Percentiles rank a stretch among this genome's conserved stretches.
phyloP scores from a whole-genome alignment of 2,888 invertebrate species.

The Eudemis profundana region DNA sequence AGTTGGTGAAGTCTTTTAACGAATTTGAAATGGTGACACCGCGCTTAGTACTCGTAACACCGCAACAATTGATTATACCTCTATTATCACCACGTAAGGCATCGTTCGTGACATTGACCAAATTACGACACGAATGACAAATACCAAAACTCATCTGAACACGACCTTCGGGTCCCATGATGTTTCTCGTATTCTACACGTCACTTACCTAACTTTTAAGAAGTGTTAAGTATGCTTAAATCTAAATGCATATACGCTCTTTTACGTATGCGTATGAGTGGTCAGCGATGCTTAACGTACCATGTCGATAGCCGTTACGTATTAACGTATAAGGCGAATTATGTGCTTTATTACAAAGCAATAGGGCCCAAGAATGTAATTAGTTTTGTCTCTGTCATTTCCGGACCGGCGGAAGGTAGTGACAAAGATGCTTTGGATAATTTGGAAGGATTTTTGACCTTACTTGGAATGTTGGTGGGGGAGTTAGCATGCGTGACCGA shows the following conservation, averaged over 20 bases:
- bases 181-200: neutral
- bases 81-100: no score
- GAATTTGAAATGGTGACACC: no score
- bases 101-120: conserved; percentile 29
- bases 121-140: conserved; percentile 18
- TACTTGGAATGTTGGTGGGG: conserved; percentile 7
- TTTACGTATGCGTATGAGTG: conserved; percentile 28
- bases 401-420: conserved; percentile 19
- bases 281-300: conserved; percentile 50
- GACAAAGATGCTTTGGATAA: conserved; percentile 21
- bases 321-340: conserved; percentile 51
- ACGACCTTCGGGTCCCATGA: conserved; percentile 32
- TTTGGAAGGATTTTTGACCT: conserved; percentile 7
- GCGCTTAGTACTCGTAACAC: neutral
- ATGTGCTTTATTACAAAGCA: conserved; percentile 10
- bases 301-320: conserved; percentile 48
- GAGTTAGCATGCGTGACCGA: conserved; percentile 26
- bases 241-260: conserved; percentile 21
- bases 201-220: neutral
- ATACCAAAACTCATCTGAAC: conserved; percentile 24
- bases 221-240: neutral
- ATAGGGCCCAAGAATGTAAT: neutral
- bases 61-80: neutral
- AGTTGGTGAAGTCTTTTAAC: no score
- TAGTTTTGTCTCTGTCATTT: conserved; percentile 9